Base-by-base conservation (phyloP, 2,797 vertebrate species). In the Leptatherina wallacei region DNA sequence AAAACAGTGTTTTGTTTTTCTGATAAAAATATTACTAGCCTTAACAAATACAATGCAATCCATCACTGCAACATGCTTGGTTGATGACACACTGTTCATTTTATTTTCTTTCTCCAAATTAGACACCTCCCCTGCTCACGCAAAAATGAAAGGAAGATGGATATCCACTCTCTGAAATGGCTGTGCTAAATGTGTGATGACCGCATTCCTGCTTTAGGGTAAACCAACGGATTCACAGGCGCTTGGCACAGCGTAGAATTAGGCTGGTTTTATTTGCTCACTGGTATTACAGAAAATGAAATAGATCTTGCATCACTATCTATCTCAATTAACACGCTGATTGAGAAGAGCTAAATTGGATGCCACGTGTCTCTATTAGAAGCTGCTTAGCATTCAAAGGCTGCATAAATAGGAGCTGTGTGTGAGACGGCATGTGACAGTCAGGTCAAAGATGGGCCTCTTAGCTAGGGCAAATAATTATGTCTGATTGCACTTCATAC, bases 311-410 rank as follows among this genome's bases (percentile, higher is more conserved):
- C 87, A 82, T 91, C 84, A 77, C 78, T 87, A 91, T 92, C 88
- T 78, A 85, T 92, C 91, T 93, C 89, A 91, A 90, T 93, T 90
- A 89, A 83, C 59, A 62, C 56, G 67, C 73, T 78, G 87, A 90
- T 77, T 86, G 83, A 88, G 73, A 85, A 70, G 57, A 42, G 76
- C 81, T 78, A 83, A 88, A 87, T 85, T 73, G 77, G 80, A 89
- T 74, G 85, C 83, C 82, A 63, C 77, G 54, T 55, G 71, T 83
- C 83, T 88, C 74, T 24, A 77, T 88, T 83, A 85, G 78, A 71
- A 49, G 82, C 82, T 68, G 81, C 84, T 81, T 65, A 44, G 84
- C 79, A 83, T 82, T 87, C 84, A 78, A 71, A 82, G 42, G 35
- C 58, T 54, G 76, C 69, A 64, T 78, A 84, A 84, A 82, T 73